Conservation (phyloP, 2,888 invertebrate genomes). For the Gryllus longicercus region DNA sequence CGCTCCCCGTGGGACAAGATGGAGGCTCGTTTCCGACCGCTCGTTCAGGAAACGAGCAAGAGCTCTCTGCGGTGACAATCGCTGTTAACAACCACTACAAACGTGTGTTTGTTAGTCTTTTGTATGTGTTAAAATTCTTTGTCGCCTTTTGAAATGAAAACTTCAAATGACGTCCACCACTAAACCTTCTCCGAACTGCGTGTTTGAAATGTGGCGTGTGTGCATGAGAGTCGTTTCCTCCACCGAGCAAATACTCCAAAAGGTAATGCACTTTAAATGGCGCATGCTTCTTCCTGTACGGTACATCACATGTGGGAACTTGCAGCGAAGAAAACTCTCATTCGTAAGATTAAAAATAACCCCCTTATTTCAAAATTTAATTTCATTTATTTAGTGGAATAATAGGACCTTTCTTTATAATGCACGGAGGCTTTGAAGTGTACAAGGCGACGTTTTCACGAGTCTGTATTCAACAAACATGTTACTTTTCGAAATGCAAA, state of each 20-base stretch:
- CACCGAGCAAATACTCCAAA: background rate
- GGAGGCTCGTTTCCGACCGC: too few relatives aligned
- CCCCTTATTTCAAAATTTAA: background rate
- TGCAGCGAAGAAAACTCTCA: background rate
- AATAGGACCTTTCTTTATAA: background rate
- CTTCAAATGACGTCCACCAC: constrained; percentile 1
- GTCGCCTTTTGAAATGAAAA: background rate
- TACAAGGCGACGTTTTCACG: background rate
- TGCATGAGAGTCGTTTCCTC: background rate
- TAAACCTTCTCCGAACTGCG: background rate
- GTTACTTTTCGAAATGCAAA: background rate
- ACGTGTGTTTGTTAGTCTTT: background rate
- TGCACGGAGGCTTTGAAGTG: background rate
- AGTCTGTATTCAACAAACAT: background rate
- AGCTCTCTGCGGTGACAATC: background rate
- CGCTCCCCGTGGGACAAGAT: too few relatives aligned
- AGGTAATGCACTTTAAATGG: background rate
- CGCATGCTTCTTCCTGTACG: background rate
- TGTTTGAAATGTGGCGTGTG: background rate
- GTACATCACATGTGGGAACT: constrained; percentile 5
- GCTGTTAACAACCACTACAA: background rate
- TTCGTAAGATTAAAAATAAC: background rate
- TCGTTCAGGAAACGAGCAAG: too few relatives aligned
- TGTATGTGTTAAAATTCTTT: background rate
- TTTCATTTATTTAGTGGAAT: constrained; percentile 7